phyloP scores from a whole-genome alignment of 2,888 invertebrate species.

The Caenorhabditis drosophilae region DNA sequence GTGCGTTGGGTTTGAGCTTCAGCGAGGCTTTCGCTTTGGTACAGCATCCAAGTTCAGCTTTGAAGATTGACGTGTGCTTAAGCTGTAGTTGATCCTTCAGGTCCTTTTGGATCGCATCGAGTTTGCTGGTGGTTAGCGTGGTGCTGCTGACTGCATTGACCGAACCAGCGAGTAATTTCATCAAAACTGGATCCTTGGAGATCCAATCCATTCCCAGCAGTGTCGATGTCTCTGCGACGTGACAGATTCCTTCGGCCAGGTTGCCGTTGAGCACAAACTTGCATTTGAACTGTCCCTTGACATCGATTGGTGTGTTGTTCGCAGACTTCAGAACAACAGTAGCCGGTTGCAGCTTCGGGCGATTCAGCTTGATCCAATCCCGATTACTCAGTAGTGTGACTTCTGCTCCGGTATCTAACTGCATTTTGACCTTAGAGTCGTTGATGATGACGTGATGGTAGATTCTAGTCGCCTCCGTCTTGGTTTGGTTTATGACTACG shows the following conservation, averaged over 20 bases:
- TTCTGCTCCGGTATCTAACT: conserved; percentile 2
- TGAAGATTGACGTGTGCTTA: no score
- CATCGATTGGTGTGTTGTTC: background rate
- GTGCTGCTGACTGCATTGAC: background rate
- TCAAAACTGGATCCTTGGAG: no score
- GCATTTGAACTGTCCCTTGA: background rate
- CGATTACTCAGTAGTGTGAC: background rate
- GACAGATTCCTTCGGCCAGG: background rate
- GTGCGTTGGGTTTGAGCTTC: no score
- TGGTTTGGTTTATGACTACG: background rate
- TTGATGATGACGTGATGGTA: background rate
- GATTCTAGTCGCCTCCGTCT: background rate
- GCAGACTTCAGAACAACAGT: background rate
- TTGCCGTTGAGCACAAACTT: background rate
- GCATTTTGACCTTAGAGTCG: background rate
- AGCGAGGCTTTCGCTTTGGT: no score
- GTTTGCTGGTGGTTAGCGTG: background rate
- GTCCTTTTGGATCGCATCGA: background rate
- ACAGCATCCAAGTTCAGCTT: no score
- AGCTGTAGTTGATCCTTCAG: background rate
- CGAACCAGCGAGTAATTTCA: no score
- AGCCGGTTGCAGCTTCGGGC: background rate
- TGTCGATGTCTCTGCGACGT: background rate
- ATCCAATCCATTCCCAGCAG: no score
- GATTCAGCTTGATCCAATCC: background rate